A percentile compares a stretch with the other conserved stretches of the same genome.
phyloP scores from a whole-genome alignment of 2,113 vertebrate species.

The Bolborhynchus lineola region DNA sequence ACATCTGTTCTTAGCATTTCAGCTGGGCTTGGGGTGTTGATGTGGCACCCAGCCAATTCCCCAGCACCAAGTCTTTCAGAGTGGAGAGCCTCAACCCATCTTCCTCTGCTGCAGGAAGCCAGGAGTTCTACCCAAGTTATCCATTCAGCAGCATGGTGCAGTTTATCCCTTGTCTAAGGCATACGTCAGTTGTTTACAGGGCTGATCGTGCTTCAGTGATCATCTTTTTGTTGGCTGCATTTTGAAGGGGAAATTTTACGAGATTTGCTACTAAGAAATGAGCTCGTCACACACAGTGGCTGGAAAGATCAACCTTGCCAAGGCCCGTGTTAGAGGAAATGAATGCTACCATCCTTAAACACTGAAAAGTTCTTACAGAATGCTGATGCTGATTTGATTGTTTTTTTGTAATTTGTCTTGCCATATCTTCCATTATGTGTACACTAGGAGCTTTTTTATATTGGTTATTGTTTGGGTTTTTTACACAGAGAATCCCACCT shows the following conservation, averaged over 20 bases:
- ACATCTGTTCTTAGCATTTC: not conserved
- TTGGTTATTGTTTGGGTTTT: not conserved
- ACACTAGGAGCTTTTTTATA: not conserved
- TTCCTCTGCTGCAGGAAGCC: not conserved
- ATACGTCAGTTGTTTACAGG: not conserved
- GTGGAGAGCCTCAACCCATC: too few species aligned
- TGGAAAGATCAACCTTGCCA: not conserved
- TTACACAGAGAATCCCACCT: not conserved
- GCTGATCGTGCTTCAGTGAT: not conserved
- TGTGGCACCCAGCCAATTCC: not conserved
- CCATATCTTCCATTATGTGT: not conserved
- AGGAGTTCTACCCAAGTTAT: not conserved
- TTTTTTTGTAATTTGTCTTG: not conserved
- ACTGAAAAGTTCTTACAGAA: not conserved
- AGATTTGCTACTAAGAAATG: not conserved
- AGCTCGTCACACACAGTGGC: not conserved
- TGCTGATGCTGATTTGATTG: not conserved
- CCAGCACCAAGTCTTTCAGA: not conserved
- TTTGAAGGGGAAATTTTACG: not conserved
- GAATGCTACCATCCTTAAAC: not conserved
- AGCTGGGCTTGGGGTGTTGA: not conserved
- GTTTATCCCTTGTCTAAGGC: not conserved
- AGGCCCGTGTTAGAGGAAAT: not conserved
- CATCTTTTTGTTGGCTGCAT: not conserved
- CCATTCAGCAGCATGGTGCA: rapidly evolving